A percentile compares a stretch with the other conserved stretches of the same genome.
phyloP scores from a whole-genome alignment of 2,888 invertebrate species.

The Psylliodes chrysocephalus region DNA sequence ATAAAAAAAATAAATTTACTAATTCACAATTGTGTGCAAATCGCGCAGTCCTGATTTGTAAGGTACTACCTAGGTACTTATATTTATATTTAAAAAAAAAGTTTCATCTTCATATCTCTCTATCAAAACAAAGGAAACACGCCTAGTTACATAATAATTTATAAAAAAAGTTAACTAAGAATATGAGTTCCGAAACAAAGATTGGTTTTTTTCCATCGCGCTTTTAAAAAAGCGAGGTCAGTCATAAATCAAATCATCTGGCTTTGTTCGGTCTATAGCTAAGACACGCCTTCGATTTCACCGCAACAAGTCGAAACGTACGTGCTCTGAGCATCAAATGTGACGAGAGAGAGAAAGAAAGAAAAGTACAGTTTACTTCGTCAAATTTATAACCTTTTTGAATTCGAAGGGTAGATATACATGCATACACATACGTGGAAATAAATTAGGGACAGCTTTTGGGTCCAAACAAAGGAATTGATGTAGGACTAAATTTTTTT shows the following conservation, averaged over 20 bases:
- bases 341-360: constrained; percentile 12
- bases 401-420: constrained; percentile 17
- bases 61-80: background rate
- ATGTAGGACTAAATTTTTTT: constrained; percentile 17
- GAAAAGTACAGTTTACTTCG: background rate
- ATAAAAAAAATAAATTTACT: constrained; percentile 12
- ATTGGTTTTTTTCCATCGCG: constrained; percentile 24
- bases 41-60: background rate
- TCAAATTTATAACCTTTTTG: constrained; percentile 13
- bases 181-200: constrained; percentile 19
- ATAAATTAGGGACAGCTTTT: constrained; percentile 22
- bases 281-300: constrained; percentile 26
- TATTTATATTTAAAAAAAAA: background rate
- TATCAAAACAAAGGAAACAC: background rate
- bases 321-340: constrained; percentile 17
- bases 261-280: constrained; percentile 26
- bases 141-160: constrained; percentile 21
- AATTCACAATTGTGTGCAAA: constrained; percentile 11
- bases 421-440: constrained; percentile 21
- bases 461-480: constrained; percentile 21
- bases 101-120: background rate
- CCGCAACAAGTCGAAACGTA: constrained; percentile 26
- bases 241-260: constrained; percentile 33
- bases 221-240: constrained; percentile 29
- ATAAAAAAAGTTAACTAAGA: constrained; percentile 8